Base-by-base conservation (phyloP, 2,888 invertebrate genomes). In the Atherix ibis region DNA sequence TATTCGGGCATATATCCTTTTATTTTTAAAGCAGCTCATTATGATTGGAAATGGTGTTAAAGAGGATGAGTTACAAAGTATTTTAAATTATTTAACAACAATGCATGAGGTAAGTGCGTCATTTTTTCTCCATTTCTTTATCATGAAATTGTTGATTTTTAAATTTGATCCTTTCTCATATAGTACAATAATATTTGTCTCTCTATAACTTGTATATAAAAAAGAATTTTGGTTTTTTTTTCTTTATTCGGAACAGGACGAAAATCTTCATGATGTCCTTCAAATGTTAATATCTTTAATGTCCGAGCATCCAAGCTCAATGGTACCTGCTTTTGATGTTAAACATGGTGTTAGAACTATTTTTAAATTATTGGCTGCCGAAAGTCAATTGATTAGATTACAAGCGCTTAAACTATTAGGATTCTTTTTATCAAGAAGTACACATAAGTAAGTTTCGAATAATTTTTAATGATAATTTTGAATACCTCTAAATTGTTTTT, bases 241-340 rank as follows among this genome's bases (percentile, higher is more conserved):
- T 64, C 15, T 29, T 9, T 25, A 13, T n/a, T 16, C 22, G 10
- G 17, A 32, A 9, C 37, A 58, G 84, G 95, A 97, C 62, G 97
- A 98, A 62, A 98, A 98, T 62, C 70, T 98, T 40, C 91, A 94
- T 55, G 98, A 99, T 58, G 95, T 99, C 4, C 68, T 98, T 43
- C 89, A 94, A 68, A 87, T 95, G 79, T 67, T 94, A 47, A 95
- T 97, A 57, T 85, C 88, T 1, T 66, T 98, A 45, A 92, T 98
- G 87, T 88, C 92, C 6, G 97, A 98, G 59, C 94, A 97, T 60
- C 98, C 98, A 2, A 87, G 94, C 46, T 92, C 94, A 3, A 91
- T 97, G 89, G 95, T 98, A 46, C 98, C 98, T 25, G 92, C 94
- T 34, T 98, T 98, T 63, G 97, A 98, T 65, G 80, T 84, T 41